Conservation (phyloP, 2,113 vertebrate genomes). For the Myxocyprinus asiaticus region DNA sequence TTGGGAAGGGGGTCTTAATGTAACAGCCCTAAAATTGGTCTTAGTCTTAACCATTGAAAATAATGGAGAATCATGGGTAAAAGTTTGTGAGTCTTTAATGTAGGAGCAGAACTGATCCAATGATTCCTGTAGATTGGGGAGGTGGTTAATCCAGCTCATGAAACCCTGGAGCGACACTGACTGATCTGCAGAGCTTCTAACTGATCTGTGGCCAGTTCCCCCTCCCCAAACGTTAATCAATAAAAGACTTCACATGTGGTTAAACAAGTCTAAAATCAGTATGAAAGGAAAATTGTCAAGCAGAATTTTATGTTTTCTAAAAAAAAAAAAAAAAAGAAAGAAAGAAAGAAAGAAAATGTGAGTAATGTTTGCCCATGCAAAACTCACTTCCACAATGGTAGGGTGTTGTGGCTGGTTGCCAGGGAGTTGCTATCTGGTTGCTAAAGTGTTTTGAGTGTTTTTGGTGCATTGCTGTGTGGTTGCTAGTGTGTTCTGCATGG, state of each 20-base stretch:
- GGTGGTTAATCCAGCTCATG: conserved; percentile 30
- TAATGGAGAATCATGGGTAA: conserved; percentile 27
- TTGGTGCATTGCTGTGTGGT: neutral
- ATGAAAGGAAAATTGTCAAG: neutral
- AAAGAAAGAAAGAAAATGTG: too few species aligned
- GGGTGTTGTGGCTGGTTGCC: too few species aligned
- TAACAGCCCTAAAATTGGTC: conserved; percentile 49
- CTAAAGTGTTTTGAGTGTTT: too few species aligned
- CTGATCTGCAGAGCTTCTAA: too few species aligned
- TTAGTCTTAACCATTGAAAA: too few species aligned
- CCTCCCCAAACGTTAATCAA: neutral
- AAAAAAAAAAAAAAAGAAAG: too few species aligned
- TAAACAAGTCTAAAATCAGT: neutral
- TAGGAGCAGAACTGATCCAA: conserved; percentile 51
- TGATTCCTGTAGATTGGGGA: conserved; percentile 47
- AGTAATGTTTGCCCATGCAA: too few species aligned
- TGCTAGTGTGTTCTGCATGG: too few species aligned
- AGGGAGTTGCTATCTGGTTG: too few species aligned
- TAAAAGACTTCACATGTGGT: neutral
- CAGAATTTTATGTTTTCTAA: too few species aligned
- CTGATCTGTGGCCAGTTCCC: neutral
- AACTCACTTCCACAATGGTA: too few species aligned
- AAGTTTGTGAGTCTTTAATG: conserved; percentile 53
- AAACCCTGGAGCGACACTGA: neutral
- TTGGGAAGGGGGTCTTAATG: too few species aligned